Evolutionary conservation across 2,113 vertebrate genomes (phyloP).

Genomic region (human): DNA sequence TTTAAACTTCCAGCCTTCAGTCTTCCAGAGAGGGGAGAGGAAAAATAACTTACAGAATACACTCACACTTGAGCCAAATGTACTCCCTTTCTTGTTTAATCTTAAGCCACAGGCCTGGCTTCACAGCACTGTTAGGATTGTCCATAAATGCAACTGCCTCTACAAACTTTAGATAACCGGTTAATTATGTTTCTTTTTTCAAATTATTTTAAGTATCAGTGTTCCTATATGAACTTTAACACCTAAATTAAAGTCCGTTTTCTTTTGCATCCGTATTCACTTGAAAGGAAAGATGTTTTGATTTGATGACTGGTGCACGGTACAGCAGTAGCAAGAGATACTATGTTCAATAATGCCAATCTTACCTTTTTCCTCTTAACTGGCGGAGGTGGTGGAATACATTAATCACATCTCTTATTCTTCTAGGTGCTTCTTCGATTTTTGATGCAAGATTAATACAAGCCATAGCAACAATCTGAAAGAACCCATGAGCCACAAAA

Average conservation of each 20-base stretch:
- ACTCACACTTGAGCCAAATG: constrained; percentile 70
- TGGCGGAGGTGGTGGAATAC: constrained; percentile 97
- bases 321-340: constrained; percentile 4
- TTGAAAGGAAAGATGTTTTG: constrained; percentile 70
- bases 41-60: constrained; percentile 68
- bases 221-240: constrained; percentile 60
- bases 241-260: constrained; percentile 68
- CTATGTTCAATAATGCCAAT: constrained; percentile 63
- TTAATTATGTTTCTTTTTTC: constrained; percentile 47
- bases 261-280: constrained; percentile 62
- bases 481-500: constrained; percentile 23
- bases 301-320: constrained; percentile 61
- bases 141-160: constrained; percentile 70
- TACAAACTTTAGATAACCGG: constrained; percentile 69
- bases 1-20: constrained; percentile 56
- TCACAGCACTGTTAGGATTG: constrained; percentile 65
- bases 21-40: constrained; percentile 37
- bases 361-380: constrained; percentile 98
- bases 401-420: constrained; percentile 99
- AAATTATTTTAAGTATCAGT: background rate
- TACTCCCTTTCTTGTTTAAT: constrained; percentile 74
- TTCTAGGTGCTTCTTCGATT: constrained; percentile 97
- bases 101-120: constrained; percentile 69
- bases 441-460: constrained; percentile 99
- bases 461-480: constrained; percentile 99